These are phyloP conservation scores for Cliona cf. orientalis DNA, from an alignment of 37 sponge, comb jelly and placozoan species.

Conservation along the genomic window DNA sequence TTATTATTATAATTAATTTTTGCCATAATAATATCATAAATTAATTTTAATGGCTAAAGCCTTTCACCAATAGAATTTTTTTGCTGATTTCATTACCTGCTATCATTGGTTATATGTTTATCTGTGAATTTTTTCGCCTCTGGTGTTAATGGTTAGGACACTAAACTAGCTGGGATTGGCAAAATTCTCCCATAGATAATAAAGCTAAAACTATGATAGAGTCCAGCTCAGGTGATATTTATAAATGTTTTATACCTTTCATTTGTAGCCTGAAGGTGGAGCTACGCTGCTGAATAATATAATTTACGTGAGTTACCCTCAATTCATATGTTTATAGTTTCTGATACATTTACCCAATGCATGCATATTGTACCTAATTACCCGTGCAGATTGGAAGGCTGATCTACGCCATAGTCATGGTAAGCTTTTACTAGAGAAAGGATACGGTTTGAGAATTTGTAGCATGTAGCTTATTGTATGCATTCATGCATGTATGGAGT, in stretches of 20 bases:
- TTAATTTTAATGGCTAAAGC: neutral
- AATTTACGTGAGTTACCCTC: constrained; percentile 2
- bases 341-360: neutral
- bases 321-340: neutral
- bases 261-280: constrained; percentile 25
- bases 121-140: neutral
- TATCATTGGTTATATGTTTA: neutral
- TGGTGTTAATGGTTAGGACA: too few relatives aligned
- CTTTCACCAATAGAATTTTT: neutral
- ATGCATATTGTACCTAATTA: neutral
- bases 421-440: too few relatives aligned
- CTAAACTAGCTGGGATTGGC: too few relatives aligned
- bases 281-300: neutral
- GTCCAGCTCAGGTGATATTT: too few relatives aligned
- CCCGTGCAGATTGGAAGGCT: neutral
- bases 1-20: neutral
- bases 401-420: neutral
- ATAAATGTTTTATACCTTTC: neutral
- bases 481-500: neutral
- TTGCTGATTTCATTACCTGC: neutral
- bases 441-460: neutral
- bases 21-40: neutral
- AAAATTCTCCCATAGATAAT: too few relatives aligned
- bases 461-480: neutral
- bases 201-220: too few relatives aligned